These are phyloP conservation scores for Acropora tenuis DNA, from an alignment of 64 coral and sea anemone genomes.

Conservation along the genomic window DNA sequence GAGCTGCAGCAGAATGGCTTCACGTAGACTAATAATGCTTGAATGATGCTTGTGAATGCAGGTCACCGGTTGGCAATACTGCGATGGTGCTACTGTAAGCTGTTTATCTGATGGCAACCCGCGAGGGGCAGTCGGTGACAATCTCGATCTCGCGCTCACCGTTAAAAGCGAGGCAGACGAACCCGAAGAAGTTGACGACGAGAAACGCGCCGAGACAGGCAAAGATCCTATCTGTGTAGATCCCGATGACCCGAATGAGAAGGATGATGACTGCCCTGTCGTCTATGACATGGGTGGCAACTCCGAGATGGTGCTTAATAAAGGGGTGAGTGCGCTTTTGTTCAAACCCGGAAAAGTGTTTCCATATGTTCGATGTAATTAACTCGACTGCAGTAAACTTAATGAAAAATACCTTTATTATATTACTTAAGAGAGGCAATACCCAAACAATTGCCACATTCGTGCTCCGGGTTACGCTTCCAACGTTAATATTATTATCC, in stretches of 20 bases:
- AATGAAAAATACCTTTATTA: no score
- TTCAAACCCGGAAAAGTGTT: no score
- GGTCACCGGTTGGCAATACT: conserved; percentile 25
- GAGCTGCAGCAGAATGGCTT: no score
- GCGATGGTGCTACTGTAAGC: not conserved
- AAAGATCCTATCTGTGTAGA: conserved; percentile 12
- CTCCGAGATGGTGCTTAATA: conserved; percentile 31
- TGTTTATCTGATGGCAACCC: not conserved
- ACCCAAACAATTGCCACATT: no score
- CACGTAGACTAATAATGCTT: no score
- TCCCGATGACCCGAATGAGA: not conserved
- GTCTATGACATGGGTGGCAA: conserved; percentile 31
- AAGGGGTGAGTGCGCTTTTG: not conserved
- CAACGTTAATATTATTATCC: no score
- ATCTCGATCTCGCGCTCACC: not conserved
- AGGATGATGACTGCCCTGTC: conserved; percentile 12
- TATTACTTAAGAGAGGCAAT: no score
- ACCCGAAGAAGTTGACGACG: conserved; percentile 12
- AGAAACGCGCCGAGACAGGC: not conserved
- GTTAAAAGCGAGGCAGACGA: conserved; percentile 20
- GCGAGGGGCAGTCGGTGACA: not conserved
- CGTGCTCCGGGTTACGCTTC: no score
- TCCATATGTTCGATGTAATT: no score
- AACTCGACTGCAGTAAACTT: no score
- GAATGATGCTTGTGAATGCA: not conserved